Evolutionary conservation across 1,140 invertebrate genomes (phyloP).

Genomic region (Pseudomyrmex concolor): DNA sequence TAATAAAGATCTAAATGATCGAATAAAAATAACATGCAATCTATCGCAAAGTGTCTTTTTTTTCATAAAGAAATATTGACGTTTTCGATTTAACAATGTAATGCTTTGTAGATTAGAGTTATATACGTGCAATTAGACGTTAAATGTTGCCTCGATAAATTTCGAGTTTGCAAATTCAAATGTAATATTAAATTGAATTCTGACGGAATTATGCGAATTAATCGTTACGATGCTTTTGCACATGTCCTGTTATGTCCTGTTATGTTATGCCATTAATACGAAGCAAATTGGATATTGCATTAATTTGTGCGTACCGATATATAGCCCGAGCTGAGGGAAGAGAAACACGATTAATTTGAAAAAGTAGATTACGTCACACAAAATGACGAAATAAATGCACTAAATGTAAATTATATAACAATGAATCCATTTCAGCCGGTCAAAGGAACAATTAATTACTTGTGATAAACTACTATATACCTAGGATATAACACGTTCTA

Average conservation of each 20-base stretch:
- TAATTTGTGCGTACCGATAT: constrained; percentile 5
- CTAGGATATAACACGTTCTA: no score
- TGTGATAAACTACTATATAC: neutral
- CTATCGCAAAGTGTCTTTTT: no score
- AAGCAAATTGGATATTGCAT: constrained; percentile 24
- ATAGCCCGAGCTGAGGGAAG: no score
- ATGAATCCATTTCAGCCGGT: neutral
- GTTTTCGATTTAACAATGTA: constrained; percentile 4
- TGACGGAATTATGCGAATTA: constrained; percentile 33
- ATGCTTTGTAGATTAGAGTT: neutral
- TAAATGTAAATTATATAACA: neutral
- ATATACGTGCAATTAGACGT: constrained; percentile 23
- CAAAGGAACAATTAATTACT: constrained; percentile 1
- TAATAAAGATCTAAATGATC: no score
- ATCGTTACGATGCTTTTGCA: constrained; percentile 1
- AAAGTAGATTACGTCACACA: constrained; percentile 15
- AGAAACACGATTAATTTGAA: constrained; percentile 26
- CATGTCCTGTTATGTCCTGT: neutral
- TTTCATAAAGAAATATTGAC: neutral
- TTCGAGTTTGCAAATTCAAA: constrained; percentile 15
- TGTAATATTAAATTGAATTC: constrained; percentile 30
- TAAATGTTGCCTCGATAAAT: constrained; percentile 27
- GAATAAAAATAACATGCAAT: no score
- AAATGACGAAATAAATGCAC: constrained; percentile 17
- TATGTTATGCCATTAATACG: constrained; percentile 24